Evolutionary conservation across 2,888 invertebrate species (phyloP).

Genomic region (Tenthredo livida): DNA sequence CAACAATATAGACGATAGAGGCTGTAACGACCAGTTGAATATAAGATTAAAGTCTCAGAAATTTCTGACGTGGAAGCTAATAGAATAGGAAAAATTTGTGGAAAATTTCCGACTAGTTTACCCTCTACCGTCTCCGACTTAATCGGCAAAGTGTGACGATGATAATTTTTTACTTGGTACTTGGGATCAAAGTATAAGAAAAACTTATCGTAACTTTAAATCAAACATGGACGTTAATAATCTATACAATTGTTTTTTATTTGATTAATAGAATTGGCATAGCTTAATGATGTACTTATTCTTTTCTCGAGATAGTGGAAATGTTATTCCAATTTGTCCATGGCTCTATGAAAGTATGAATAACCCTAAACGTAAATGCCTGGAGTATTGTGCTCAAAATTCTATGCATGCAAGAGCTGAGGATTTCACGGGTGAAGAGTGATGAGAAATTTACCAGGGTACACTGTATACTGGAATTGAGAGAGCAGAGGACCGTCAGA

Average conservation of each 20-base stretch:
- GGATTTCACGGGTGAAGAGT: background rate
- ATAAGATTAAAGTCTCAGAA: background rate
- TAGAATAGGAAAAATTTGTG: background rate
- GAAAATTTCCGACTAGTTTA: background rate
- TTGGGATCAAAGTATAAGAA: background rate
- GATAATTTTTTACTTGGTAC: background rate
- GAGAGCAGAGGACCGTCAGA: background rate
- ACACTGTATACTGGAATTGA: background rate
- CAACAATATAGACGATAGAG: background rate
- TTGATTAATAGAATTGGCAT: background rate
- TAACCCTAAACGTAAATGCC: background rate
- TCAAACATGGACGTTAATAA: too few species aligned
- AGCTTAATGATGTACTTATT: background rate
- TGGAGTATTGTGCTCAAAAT: background rate
- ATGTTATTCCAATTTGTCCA: background rate
- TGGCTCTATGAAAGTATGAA: background rate
- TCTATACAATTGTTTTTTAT: too few species aligned
- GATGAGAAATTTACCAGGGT: slow-evolving; percentile 6
- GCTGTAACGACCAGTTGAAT: background rate
- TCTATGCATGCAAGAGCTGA: background rate
- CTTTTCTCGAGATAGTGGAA: background rate
- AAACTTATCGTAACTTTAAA: too few species aligned
- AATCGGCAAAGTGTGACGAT: background rate
- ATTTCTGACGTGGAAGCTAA: background rate
- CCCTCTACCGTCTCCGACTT: background rate